These are phyloP conservation scores for Lerema accius DNA, from an alignment of 1,140 invertebrate genomes.

Conservation along the genomic window DNA sequence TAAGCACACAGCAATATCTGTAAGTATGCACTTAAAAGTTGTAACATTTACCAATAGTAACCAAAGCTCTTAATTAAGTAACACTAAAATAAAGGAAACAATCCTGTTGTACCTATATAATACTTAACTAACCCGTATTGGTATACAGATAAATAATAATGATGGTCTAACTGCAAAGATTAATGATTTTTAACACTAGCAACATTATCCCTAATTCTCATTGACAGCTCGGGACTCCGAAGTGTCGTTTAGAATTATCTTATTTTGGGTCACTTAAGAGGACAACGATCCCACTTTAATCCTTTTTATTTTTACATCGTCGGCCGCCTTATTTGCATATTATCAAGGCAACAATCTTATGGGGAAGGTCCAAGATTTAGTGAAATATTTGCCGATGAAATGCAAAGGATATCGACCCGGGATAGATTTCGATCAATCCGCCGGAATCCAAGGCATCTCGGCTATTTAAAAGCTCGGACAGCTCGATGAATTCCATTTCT, in stretches of 20 bases:
- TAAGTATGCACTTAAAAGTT: too few species aligned
- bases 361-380: slow-evolving; percentile 65
- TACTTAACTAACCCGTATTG: too few species aligned
- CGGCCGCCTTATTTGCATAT: slow-evolving; percentile 68
- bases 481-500: slow-evolving; percentile 19
- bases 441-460: slow-evolving; percentile 48
- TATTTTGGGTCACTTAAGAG: slow-evolving; percentile 76
- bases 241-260: slow-evolving; percentile 68
- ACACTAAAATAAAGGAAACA: too few species aligned
- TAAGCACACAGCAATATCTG: too few species aligned
- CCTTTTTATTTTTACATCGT: slow-evolving; percentile 73
- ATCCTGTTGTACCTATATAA: too few species aligned
- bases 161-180: slow-evolving; percentile 38
- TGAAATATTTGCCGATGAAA: slow-evolving; percentile 73
- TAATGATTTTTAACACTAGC: slow-evolving; percentile 65
- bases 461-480: slow-evolving; percentile 36
- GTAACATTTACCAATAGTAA: too few species aligned
- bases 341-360: slow-evolving; percentile 67
- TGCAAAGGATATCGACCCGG: slow-evolving; percentile 58
- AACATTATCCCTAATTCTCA: slow-evolving; percentile 74
- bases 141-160: slow-evolving; percentile 10
- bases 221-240: slow-evolving; percentile 60
- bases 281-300: slow-evolving; percentile 66
- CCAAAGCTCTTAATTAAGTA: too few species aligned
- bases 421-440: slow-evolving; percentile 57